Conservation (phyloP, 1,140 invertebrate genomes). For the Drosophila kohkoa region DNA sequence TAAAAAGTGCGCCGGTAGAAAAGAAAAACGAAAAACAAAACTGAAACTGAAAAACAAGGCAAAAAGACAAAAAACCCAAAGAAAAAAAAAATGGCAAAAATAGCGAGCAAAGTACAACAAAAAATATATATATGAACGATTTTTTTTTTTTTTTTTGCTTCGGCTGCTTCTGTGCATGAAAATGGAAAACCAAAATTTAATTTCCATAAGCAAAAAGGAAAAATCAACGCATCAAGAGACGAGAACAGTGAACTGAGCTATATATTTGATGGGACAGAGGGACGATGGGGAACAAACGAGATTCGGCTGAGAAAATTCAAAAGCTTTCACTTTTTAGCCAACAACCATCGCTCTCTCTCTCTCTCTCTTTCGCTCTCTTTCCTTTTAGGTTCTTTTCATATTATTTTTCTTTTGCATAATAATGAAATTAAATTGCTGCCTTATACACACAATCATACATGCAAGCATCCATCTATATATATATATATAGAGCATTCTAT, state of each 20-base stretch:
- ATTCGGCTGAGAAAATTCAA: constrained; percentile 37
- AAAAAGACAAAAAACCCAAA: constrained; percentile 5
- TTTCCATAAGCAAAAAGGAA: constrained; percentile 50
- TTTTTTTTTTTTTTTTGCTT: neutral
- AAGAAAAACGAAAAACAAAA: constrained; percentile 1
- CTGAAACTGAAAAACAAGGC: constrained; percentile 6
- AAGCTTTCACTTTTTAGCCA: constrained; percentile 59
- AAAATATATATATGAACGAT: constrained; percentile 14
- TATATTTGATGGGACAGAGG: constrained; percentile 1
- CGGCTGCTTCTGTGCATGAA: constrained; percentile 27
- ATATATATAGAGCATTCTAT: neutral
- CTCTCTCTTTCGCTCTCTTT: constrained; percentile 13
- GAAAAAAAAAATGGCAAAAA: constrained; percentile 9
- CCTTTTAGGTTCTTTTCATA: constrained; percentile 28
- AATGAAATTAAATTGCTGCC: constrained; percentile 59
- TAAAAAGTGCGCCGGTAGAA: constrained; percentile 14
- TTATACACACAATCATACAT: constrained; percentile 28
- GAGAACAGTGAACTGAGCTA: constrained; percentile 12
- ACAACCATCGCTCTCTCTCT: constrained; percentile 15
- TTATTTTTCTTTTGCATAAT: constrained; percentile 57
- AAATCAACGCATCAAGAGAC: constrained; percentile 35
- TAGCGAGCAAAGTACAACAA: constrained; percentile 7
- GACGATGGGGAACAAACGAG: neutral
- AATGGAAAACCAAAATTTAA: constrained; percentile 54
- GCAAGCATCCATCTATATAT: constrained; percentile 3